Conservation (phyloP, 2,113 vertebrate species). For the Dipodomys spectabilis region DNA sequence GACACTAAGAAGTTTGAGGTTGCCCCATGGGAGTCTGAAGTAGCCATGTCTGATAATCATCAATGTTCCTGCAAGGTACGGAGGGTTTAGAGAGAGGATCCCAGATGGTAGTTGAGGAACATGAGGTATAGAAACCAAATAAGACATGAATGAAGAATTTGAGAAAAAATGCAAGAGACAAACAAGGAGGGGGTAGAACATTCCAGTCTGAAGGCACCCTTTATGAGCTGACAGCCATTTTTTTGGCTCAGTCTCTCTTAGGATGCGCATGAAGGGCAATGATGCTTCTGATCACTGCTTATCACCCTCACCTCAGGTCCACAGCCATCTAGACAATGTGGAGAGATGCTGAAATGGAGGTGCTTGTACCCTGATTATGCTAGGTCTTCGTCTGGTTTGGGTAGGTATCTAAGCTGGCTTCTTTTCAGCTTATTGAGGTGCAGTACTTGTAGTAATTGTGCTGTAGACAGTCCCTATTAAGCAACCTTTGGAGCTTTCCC, state of each 20-base stretch:
- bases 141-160: background rate
- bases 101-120: background rate
- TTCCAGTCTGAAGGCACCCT: background rate
- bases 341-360: background rate
- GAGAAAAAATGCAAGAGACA: background rate
- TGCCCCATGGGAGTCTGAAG: background rate
- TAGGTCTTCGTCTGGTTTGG: slow-evolving; percentile 12
- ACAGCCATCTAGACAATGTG: background rate
- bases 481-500: background rate
- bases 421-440: background rate
- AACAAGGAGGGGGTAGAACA: background rate
- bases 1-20: background rate
- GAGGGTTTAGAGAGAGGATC: background rate
- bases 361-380: background rate
- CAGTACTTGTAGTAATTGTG: background rate
- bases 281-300: background rate
- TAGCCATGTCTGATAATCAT: background rate
- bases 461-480: background rate
- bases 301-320: background rate
- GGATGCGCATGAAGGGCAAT: background rate
- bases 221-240: background rate
- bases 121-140: background rate
- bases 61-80: background rate
- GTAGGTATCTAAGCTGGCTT: background rate
- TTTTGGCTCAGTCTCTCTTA: background rate